phyloP scores from a whole-genome alignment of 2,888 invertebrate genomes.

The Capitulum mitella region DNA sequence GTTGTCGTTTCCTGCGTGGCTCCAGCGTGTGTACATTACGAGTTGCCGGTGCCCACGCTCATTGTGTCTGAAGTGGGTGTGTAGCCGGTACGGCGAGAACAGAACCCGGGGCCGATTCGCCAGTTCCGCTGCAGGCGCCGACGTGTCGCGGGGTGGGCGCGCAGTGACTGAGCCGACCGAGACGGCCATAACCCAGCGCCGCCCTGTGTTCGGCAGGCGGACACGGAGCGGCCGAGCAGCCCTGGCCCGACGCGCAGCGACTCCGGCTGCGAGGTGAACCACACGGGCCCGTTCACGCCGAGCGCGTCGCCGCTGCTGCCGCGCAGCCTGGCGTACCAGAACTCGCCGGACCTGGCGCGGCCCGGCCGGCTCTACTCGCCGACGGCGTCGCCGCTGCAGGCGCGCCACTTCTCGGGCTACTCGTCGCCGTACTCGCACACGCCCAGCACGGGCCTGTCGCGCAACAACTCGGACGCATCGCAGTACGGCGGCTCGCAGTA shows the following conservation, averaged over 20 bases:
- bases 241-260: conserved; percentile 36
- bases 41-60: too few relatives aligned
- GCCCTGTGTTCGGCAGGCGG: background rate
- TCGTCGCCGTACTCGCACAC: conserved; percentile 40
- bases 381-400: conserved; percentile 76
- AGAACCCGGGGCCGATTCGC: too few relatives aligned
- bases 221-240: conserved; percentile 14
- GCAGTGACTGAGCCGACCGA: too few relatives aligned
- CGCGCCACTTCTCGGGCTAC: conserved; percentile 56
- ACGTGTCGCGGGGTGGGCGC: too few relatives aligned
- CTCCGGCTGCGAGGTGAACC: conserved; percentile 35
- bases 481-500: conserved; percentile 36
- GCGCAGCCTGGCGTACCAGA: conserved; percentile 23
- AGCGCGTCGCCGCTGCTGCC: conserved; percentile 35
- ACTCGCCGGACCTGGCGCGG: conserved; percentile 32
- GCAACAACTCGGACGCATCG: conserved; percentile 87
- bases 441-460: conserved; percentile 51
- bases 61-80: too few relatives aligned
- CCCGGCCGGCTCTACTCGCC: conserved; percentile 56
- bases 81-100: too few relatives aligned
- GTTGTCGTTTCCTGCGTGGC: background rate
- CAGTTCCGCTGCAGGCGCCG: too few relatives aligned
- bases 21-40: background rate
- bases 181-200: too few relatives aligned
- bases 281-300: conserved; percentile 35